Base-by-base conservation (phyloP, 2,797 vertebrate genomes). In the Falco rusticolus region DNA sequence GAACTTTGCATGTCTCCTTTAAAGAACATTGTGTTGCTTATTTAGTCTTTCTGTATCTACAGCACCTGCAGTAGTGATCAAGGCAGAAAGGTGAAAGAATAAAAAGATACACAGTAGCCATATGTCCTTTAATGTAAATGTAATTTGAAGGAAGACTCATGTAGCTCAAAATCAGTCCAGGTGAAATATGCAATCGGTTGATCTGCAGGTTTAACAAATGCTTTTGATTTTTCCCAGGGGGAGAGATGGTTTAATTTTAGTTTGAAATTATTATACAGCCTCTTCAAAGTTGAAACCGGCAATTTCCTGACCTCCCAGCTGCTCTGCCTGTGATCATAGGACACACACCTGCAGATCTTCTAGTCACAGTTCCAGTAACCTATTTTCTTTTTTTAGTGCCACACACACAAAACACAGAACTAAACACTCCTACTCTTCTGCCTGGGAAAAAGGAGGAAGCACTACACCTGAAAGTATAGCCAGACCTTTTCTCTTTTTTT, bases 241-340 rank as follows among this genome's bases (percentile, higher is more conserved):
- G 7, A 77, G 21, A 85, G 7, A 53, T 34, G 54, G 39, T 94
- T 97, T 96, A 87, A 93, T 94, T 97, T 96, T 78, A 92, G 63
- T 90, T 95, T 85, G 82, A 81, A 83, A 93, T 94, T 95, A 72
- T 95, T 92, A 82, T 89, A 47, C 20, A 86, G 21, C 31, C 33
- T 86, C 88, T 94, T 96, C 63, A 43, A 75, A 89, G 45, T 47
- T 95, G 89, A 92, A 97, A 83, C 76, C 68, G 84, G 54, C 68
- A 75, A 95, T 94, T 90, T 91, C 54, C 93, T 91, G 95, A 86
- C 63, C 56, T 96, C 76, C 43, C 84, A 90, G 77, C 37, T 95
- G 37, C 43, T 88, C 72, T 79, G 57, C 48, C 37, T 96, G 81
- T 96, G 87, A 89, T 90, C 63, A 68, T 45, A 59, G 39, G 74